Conservation (phyloP, 2,113 vertebrate genomes). For the Megatriorchis doriae region DNA sequence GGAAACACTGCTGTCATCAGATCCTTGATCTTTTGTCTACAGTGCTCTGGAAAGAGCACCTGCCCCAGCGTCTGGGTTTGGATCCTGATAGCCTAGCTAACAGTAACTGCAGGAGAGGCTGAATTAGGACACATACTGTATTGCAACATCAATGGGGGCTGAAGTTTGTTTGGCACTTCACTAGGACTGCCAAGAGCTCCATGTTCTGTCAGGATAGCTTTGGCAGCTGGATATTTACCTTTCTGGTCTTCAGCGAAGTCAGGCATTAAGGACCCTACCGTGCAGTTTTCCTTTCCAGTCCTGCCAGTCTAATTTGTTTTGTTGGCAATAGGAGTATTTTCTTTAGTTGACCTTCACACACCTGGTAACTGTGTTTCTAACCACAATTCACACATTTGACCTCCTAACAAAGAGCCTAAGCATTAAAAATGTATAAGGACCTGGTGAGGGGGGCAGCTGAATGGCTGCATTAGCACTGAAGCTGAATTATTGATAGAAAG, state of each 20-base stretch:
- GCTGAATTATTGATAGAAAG: conserved; percentile 56
- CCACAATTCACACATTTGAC: neutral
- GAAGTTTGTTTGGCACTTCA: neutral
- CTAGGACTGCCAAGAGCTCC: neutral
- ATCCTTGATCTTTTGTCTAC: neutral
- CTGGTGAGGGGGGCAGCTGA: neutral
- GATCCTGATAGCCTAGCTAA: neutral
- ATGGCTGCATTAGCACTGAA: neutral
- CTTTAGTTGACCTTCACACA: neutral
- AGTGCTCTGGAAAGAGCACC: neutral
- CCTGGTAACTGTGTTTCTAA: neutral
- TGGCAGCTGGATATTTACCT: neutral
- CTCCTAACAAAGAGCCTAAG: neutral
- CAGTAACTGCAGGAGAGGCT: neutral
- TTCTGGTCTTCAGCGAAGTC: neutral
- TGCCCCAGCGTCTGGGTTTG: neutral
- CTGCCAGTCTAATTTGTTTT: neutral
- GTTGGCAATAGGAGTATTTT: neutral
- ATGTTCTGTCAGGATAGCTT: neutral
- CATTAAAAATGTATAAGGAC: conserved; percentile 53
- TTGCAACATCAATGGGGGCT: neutral
- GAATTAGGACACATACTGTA: neutral
- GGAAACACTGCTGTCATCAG: neutral
- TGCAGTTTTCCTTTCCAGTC: neutral
- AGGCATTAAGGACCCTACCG: neutral